Evolutionary conservation across 2,888 invertebrate genomes (phyloP), one percentile per base, ranked within the genome.

Genomic region (Eupeodes luniger): DNA sequence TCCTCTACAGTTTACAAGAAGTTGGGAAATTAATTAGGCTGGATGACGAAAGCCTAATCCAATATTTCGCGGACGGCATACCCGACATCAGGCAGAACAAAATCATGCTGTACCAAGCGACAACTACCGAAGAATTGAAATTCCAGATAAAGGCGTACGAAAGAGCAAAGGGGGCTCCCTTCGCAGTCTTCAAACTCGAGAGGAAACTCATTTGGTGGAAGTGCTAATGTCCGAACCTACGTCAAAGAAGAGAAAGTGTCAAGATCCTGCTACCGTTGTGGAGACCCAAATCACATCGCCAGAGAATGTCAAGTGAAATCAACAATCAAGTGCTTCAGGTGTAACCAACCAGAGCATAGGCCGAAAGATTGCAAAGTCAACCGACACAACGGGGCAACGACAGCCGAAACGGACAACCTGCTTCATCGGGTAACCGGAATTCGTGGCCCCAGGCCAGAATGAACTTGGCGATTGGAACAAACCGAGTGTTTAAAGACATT

Each of bases 61-160:
- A 81, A 12, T 89, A 89, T 61, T 83, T 79, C 51, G 66, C 81
- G 0, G 80, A 85, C 7, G 86, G 86, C 0, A 84, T 84, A 19
- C 19, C 19, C 1, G 19, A 19, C 19, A 19, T 19, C 19, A 19
- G 19, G 19, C 19, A 19, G 19, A 7, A 85, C 47, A 89, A 89
- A 55, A 12, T 27, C 0, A 61, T 77, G 27, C 36, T 89, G 44
- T 86, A 81, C 44, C 86, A 83, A 61, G 78, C 79, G 3, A 66
- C 51, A 10, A 78, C 27, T 0, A 12, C 82, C 0, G 59, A 59
- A 0, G 69, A 84, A 0, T n/a, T 84, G 19, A 86, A 89, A 44
- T 16, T 61, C 10, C 83, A 81, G 5, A 57, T 85, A 0, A 66
- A 44, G 11, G 69, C 82, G 7, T 85, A 85, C 12, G 78, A 89